phyloP scores from a whole-genome alignment of 2,113 vertebrate species.

The Crypturellus undulatus region DNA sequence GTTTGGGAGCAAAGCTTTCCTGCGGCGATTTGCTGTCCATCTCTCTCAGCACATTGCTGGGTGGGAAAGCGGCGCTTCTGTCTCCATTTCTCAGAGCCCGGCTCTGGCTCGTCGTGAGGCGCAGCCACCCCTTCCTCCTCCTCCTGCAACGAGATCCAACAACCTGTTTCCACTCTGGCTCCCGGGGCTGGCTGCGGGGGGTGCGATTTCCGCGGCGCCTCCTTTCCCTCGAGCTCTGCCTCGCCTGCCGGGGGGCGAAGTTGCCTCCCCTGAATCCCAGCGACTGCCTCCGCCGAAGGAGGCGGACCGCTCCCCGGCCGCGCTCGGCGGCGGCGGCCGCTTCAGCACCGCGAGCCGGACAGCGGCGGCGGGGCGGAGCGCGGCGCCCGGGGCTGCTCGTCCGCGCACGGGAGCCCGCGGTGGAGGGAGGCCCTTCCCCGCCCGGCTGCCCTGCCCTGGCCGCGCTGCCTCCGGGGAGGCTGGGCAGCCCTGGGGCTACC shows the following conservation, averaged over 20 bases:
- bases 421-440: neutral
- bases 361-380: conserved; percentile 12
- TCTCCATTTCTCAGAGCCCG: neutral
- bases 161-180: neutral
- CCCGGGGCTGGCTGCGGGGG: neutral
- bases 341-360: neutral
- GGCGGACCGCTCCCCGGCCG: neutral
- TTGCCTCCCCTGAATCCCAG: neutral
- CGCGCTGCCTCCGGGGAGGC: neutral
- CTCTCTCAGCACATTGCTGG: neutral
- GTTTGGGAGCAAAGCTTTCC: neutral
- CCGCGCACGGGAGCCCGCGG: neutral
- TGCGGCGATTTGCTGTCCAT: neutral
- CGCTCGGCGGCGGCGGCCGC: neutral
- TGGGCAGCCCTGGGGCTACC: neutral
- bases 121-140: conserved; percentile 31
- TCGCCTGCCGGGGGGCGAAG: neutral
- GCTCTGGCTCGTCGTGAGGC: neutral
- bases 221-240: neutral
- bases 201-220: neutral
- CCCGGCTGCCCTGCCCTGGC: neutral
- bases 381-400: neutral
- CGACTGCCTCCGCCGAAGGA: neutral
- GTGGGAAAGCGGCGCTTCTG: neutral
- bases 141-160: neutral